Conservation (phyloP, 2,797 vertebrate species). For the Sparus aurata region DNA sequence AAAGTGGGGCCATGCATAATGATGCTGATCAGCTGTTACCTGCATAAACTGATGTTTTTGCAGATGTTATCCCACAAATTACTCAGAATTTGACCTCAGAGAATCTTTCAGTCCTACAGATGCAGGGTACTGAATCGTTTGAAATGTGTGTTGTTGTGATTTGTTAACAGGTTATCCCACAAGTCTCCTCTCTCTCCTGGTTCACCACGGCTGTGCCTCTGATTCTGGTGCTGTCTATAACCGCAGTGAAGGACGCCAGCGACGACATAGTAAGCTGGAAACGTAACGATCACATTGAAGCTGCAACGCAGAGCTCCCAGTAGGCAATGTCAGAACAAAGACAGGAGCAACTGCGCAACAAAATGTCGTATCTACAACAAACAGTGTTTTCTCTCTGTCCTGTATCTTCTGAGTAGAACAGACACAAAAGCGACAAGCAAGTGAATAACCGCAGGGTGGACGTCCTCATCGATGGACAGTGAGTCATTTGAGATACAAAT, state of each 20-base stretch:
- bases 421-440: conserved; percentile 91
- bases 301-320: neutral
- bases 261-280: conserved; percentile 90
- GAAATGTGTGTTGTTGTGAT: conserved; percentile 30
- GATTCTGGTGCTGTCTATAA: conserved; percentile 90
- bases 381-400: neutral
- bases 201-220: conserved; percentile 94
- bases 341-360: neutral
- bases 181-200: conserved; percentile 94
- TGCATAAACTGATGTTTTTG: neutral
- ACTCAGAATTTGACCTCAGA: neutral
- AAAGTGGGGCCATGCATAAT: too few relatives aligned
- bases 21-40: too few relatives aligned
- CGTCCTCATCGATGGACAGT: conserved; percentile 90
- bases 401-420: conserved; percentile 83
- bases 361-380: neutral
- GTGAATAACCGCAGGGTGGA: conserved; percentile 93
- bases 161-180: conserved; percentile 89
- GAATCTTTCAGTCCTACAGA: neutral
- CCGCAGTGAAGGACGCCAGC: conserved; percentile 91
- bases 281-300: neutral
- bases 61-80: neutral
- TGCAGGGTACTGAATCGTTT: neutral
- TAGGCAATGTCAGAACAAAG: neutral
- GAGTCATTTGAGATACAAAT: conserved; percentile 73